Evolutionary conservation across 2,797 vertebrate genomes (phyloP), one percentile per base, ranked within the genome.

Genomic region (Sparidentex hasta): DNA sequence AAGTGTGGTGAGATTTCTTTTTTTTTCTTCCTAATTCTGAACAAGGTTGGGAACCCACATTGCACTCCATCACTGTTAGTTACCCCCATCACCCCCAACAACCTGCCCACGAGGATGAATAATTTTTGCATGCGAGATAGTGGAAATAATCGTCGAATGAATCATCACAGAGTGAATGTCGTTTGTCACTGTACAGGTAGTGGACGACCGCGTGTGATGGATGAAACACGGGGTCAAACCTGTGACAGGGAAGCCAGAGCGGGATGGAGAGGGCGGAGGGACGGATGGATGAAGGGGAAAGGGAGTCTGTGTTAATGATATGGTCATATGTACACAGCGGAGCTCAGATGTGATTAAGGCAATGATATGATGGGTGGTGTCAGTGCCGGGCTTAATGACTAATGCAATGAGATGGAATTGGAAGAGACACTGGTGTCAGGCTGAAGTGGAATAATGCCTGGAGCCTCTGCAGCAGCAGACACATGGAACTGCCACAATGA

Each of bases 291-390:
- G 71, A 72, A 65, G 71, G 76, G 73, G 84, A 7, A 80, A 62
- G 81, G 74, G 73, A 77, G 88, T 81, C 73, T 81, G 52, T 84
- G 91, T 88, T 93, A 93, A 94, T 92, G 89, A 94, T 89, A 86
- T 82, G 86, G 92, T 92, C 85, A 84, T 91, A 90, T 92, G 87
- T 88, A 90, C 90, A 91, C 87, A 85, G 84, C 33, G 78, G 80
- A 88, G 90, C 91, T 95, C 92, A 89, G 90, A 93, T 93, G 86
- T 90, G 92, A 95, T 94, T 94, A 93, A 86, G 88, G 76, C 75
- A 72, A 80, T 82, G 91, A 94, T 93, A 89, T 91, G 91, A 94
- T 88, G 90, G 85, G 89, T 90, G 89, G 91, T 94, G 91, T 93
- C 94, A 93, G 88, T 81, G 88, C 80, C 51, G 78, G 14, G 88